Base-by-base conservation (phyloP, 53 echinoderm and acorn worm genomes). In the Astropecten irregularis region DNA sequence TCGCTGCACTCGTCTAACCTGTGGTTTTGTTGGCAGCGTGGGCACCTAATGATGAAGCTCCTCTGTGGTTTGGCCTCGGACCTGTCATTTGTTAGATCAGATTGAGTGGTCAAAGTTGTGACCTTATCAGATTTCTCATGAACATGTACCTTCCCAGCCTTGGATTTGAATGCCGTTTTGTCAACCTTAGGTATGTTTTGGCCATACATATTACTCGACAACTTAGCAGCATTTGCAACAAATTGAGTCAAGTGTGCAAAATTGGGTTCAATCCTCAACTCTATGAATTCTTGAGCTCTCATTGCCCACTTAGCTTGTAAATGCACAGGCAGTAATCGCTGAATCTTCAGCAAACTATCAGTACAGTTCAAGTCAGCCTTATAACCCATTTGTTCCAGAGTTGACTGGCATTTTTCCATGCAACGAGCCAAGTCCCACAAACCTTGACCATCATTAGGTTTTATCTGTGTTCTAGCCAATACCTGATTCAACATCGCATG, bases 291-390 rank as follows among this genome's bases (percentile, higher is more conserved):
- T 46, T 81, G 71, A 15, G 70, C 71, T 53, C 28, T 3, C 59
- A 71, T 70, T 39, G 84, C 71, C 84, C 71, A 84, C 14, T 71
- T 23, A 9, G 61, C 39, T 40, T 84, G 84, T 42, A 84, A 15
- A 32, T 84, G 59, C 4, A 71, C 48, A 8, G 84, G 84, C 19
- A 84, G 28, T 18, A 84, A 15, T 29, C 31, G 70, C 19, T 71
- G 71, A 57, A 84, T 58, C 31, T 71, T 71, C 40, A 84, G 13
- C 27, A 84, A 59, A 69, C 58, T 84, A 32, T 58, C 84, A 57
- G 54, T 71, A 39, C 37, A 57, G 46, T 54, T 69, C 54, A 58
- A 54, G 59, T 84, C 59, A 2, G 84, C 40, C 23, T n/a, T 36
- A 33, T 84, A 46, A 0, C 44, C 59, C 69, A 70, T 84, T 33